Conservation (phyloP, 2,888 invertebrate genomes). For the Myathropa florea region DNA sequence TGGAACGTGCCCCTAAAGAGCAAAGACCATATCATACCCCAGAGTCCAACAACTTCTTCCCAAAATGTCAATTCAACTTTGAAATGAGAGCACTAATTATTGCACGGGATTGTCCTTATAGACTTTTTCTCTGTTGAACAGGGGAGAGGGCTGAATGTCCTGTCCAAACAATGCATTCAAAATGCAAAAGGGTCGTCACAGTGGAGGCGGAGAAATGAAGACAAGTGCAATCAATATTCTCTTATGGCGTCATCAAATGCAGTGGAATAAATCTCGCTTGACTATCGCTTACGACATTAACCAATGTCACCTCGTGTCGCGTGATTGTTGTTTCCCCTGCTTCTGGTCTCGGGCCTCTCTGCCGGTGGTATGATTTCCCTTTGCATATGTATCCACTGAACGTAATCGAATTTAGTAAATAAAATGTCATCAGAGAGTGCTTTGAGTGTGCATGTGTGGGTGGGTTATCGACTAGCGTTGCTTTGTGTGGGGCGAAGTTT, state of each 20-base stretch:
- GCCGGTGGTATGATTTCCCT: slow-evolving; percentile 8
- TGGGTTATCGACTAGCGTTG: not conserved
- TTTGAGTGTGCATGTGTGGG: not conserved
- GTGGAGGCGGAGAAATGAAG: not conserved
- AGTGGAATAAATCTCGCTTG: slow-evolving; percentile 35
- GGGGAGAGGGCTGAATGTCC: too few species aligned
- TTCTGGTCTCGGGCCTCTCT: not conserved
- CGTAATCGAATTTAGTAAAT: slow-evolving; percentile 26
- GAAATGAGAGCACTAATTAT: not conserved
- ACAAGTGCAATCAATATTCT: slow-evolving; percentile 36
- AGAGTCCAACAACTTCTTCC: not conserved
- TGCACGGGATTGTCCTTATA: not conserved
- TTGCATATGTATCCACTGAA: not conserved
- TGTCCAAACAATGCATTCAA: not conserved
- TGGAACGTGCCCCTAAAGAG: not conserved
- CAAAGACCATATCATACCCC: not conserved
- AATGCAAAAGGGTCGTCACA: slow-evolving; percentile 25
- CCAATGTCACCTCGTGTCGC: slow-evolving; percentile 37
- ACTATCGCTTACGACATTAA: slow-evolving; percentile 27
- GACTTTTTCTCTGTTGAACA: not conserved
- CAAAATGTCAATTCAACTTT: slow-evolving; percentile 9
- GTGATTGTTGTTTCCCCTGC: slow-evolving; percentile 1
- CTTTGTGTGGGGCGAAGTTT: not conserved
- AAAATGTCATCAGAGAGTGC: not conserved
- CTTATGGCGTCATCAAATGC: slow-evolving; percentile 24